Percentiles rank a stretch among this genome's conserved stretches.
Conservation (phyloP, 1,140 invertebrate genomes). For the Micrasema longulum region DNA sequence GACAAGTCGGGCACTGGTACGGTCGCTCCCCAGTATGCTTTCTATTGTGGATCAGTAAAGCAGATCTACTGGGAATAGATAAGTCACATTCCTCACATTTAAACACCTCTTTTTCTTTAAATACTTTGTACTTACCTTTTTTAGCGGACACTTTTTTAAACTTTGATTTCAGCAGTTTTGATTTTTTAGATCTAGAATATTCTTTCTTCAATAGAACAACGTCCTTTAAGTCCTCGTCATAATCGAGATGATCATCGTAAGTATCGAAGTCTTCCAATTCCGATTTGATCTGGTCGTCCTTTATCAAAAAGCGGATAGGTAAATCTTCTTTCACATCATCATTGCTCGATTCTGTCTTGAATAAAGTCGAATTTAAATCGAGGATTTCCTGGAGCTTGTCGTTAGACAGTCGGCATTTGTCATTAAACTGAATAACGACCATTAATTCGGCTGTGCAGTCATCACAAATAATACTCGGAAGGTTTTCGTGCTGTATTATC, state of each 20-base stretch:
- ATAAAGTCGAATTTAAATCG: conserved; percentile 16
- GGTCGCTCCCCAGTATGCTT: conserved; percentile 51
- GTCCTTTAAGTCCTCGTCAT: background rate
- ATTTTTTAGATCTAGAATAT: too few relatives aligned
- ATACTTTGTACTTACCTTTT: too few relatives aligned
- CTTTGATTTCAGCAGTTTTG: background rate
- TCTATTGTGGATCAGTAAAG: conserved; percentile 37
- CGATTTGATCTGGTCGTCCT: conserved; percentile 2
- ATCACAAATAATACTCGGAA: conserved; percentile 32
- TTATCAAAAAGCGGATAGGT: background rate
- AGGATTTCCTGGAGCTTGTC: conserved; percentile 30
- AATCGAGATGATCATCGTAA: background rate
- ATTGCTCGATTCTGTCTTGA: background rate
- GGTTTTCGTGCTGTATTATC: conserved; percentile 20
- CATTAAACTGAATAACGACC: conserved; percentile 26
- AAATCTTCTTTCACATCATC: conserved; percentile 12
- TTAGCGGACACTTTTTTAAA: too few relatives aligned
- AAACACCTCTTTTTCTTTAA: too few relatives aligned
- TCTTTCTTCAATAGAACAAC: background rate
- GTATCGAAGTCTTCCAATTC: background rate
- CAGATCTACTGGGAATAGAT: conserved; percentile 12
- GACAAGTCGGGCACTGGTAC: conserved; percentile 47
- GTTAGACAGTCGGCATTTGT: conserved; percentile 32
- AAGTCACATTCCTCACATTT: conserved; percentile 8
- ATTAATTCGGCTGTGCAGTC: conserved; percentile 27